Evolutionary conservation across 2,888 invertebrate genomes (phyloP), one percentile per base, ranked within the genome.

Genomic region (Perdita meconis): DNA sequence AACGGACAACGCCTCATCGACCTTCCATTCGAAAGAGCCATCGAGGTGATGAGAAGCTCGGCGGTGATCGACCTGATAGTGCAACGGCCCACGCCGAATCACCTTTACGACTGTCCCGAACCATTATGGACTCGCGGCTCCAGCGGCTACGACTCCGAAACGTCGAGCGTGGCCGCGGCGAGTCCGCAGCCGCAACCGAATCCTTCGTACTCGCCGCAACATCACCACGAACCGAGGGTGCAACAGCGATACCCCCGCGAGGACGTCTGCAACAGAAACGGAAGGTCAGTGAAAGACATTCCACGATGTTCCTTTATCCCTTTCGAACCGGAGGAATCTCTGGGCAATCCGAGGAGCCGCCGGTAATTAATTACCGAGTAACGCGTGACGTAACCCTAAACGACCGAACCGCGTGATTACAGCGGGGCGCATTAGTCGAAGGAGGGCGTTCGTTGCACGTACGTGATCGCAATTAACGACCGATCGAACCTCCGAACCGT

Each of bases 1-100:
- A 98, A 98, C 91, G 97, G 97, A 77, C 91, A 91, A 44, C 87
- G 91, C 24, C 84, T 92, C 19, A 92, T 90, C 42, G 92, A 92
- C 81, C 77, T 92, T 56, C 91, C 92, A 16, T 92, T 92, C 81
- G 92, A 92, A 63, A 84, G 90, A 40, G 92, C 91, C 13, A 92
- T 92, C 78, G 92, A 92, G 69, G 87, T 88, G 64, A 92, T 92
- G 92, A 88, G 91, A 30, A 87, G 89, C 68, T 85, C 92, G 16
- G 89, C 90, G 22, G 82, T 91, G 10, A 84, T 92, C 56, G 91
- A 93, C 92, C 83, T 93, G 91, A 82, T 94, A 93, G 89, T 92
- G 88, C 89, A 92, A 84, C 70, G 96, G 96, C 92, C 91, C 40
- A 83, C 88, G 12, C 83, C 87, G 2, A 87, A 82, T 77, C 86